A percentile compares a stretch with the other conserved stretches of the same genome.
Conservation (phyloP, 2,888 invertebrate species). For the Lochmaea crataegi region DNA sequence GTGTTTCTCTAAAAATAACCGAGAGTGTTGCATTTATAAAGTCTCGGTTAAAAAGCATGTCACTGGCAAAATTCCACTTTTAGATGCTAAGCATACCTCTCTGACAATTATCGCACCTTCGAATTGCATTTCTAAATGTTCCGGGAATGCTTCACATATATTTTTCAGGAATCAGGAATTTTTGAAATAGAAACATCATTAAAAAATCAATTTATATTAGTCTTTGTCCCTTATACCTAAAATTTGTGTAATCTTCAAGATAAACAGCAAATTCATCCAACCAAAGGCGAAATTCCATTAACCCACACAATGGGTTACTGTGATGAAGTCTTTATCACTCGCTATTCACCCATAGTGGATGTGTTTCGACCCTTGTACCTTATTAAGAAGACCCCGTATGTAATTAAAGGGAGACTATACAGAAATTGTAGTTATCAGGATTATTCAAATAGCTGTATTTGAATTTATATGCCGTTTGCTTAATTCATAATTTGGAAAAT, state of each 20-base stretch:
- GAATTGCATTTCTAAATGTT: conserved; percentile 31
- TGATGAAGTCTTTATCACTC: conserved; percentile 1
- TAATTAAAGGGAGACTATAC: background rate
- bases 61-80: conserved; percentile 42
- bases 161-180: background rate
- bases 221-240: background rate
- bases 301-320: background rate
- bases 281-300: background rate
- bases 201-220: too few relatives aligned
- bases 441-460: background rate
- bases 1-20: conserved; percentile 47
- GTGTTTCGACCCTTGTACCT: background rate
- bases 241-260: background rate
- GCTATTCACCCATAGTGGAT: background rate
- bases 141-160: background rate
- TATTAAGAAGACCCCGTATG: background rate
- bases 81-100: conserved; percentile 25
- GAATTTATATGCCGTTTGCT: background rate
- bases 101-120: conserved; percentile 38
- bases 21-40: conserved; percentile 49
- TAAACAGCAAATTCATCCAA: background rate
- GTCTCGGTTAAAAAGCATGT: conserved; percentile 45
- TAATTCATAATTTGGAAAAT: background rate
- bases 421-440: background rate
- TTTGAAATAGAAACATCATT: background rate